These are phyloP conservation scores for Cheilosia scutellata DNA, from an alignment of 2,888 invertebrate genomes.

Conservation along the genomic window DNA sequence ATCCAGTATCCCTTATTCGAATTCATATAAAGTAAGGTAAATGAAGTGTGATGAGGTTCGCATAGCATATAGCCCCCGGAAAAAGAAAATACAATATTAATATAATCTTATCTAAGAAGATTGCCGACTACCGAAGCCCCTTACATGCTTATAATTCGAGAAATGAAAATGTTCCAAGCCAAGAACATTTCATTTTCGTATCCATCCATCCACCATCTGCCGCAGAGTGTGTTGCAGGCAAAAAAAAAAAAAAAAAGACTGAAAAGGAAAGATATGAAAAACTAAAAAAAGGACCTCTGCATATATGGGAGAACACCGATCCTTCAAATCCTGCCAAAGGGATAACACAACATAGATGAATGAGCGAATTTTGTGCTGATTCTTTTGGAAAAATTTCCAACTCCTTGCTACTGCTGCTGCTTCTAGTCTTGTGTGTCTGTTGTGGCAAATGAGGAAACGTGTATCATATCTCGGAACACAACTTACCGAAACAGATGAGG, in stretches of 20 bases:
- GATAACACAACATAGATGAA: conserved; percentile 72
- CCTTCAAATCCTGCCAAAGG: conserved; percentile 75
- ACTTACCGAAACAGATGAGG: conserved; percentile 52
- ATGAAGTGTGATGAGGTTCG: conserved; percentile 66
- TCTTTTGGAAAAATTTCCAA: conserved; percentile 42
- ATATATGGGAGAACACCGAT: conserved; percentile 60
- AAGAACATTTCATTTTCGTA: conserved; percentile 38
- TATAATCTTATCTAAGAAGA: conserved; percentile 65
- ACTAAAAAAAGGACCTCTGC: conserved; percentile 43
- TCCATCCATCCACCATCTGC: conserved; percentile 33
- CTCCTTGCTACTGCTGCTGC: not conserved
- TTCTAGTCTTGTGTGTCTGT: conserved; percentile 22
- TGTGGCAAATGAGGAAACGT: conserved; percentile 66
- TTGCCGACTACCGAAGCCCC: conserved; percentile 58
- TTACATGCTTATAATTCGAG: conserved; percentile 60
- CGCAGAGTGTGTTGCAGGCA: not conserved
- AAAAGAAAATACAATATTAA: conserved; percentile 68
- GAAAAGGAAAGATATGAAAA: conserved; percentile 39
- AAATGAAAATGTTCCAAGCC: conserved; percentile 57
- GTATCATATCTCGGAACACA: conserved; percentile 56
- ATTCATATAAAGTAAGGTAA: conserved; percentile 30
- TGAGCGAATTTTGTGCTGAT: conserved; percentile 71
- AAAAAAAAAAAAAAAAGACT: not conserved
- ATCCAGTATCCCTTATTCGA: not conserved
- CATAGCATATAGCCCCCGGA: conserved; percentile 34